Evolutionary conservation across 2,113 vertebrate genomes (phyloP), one percentile per base, ranked within the genome.

Genomic region (Pomatorhinus ruficollis): DNA sequence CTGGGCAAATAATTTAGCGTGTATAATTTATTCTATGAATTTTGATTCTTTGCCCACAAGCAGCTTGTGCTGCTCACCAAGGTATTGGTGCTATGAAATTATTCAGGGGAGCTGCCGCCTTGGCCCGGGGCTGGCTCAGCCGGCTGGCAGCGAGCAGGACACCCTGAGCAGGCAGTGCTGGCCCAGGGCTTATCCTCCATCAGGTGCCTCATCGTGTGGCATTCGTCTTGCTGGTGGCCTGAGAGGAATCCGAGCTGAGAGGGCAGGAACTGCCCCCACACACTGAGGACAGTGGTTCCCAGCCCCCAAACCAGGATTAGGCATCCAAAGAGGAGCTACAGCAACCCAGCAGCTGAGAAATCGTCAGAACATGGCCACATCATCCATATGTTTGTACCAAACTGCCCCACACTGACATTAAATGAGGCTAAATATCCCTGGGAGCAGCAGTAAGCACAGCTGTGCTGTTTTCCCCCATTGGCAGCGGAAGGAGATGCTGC

Each of bases 1-100:
- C 92, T 44, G 75, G 87, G 93, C 91, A 91, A 95, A 95, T 90
- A 89, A 94, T 82, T 89, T 22, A 54, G 83, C 9, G 10, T 7
- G 3, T 50, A 9, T 94, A 96, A 97, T 96, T 93, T 96, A 93
- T 96, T 94, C 96, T 70, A 59, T 74, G 93, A 93, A 90, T 94
- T 80, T 77, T 94, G 96, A 91, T 87, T 91, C 93, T 63, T 31
- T 97, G 93, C 96, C 95, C 95, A 88, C 93, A 31, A 94, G 93
- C 95, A 92, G 95, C 93, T 93, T 59, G 82, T 42, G 93, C 85
- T 91, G 57, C 71, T 90, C 90, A 57, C 87, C 65, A 27, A 93
- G 95, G 91, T 61, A 70, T 31, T 11, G 87, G 64, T 54, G 92
- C 64, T 63, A 1, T 2, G 69, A 44, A 94, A 89, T 78, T 37